Base-by-base conservation (phyloP, 2,888 invertebrate genomes). In the Polydesmus complanatus region DNA sequence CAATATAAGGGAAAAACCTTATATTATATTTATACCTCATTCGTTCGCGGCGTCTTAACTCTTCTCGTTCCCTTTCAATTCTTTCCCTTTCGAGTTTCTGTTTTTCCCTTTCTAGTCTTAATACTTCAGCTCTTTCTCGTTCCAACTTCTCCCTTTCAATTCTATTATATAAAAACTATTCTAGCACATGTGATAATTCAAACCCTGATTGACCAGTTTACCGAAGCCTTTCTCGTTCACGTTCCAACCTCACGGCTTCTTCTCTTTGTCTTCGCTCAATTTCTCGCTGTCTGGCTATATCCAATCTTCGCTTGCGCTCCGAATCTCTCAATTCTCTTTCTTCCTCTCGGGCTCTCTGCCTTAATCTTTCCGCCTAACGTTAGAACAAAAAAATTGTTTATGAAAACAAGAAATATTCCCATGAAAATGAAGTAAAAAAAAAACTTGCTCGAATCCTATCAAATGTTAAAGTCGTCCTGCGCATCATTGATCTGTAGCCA, bases 121-220 rank as follows among this genome's bases (percentile, higher is more conserved):
- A 76, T 25, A 92, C 73, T 70, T 93, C 91, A 19, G 86, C 85
- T 74, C 88, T 88, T 71, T 92, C 91, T 2, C 88, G 81, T 71
- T 94, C 94, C 59, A 93, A 83, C 67, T 85, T 83, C 69, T 91
- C 91, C 23, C 90, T 81, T 74, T 94, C 94, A 18, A 87, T 76
- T 54, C 86, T 58, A 48, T 19, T 19, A 11, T 21, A 19, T 54
- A 11, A 54, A 54, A n/a, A 18, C 14, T 18, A 14, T 8, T 52
- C 21, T 11, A 52, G 52, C 11, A 14, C 53, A 8, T 18, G 8
- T 14, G 11, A 52, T 8, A 11, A 18, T 19, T 19, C 8, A 19
- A 52, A 52, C 11, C 14, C 21, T 11, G 14, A 19, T 19, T 11
- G 19, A 14, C 21, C 53, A 52, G 19, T 25, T 37, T 22, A 62